phyloP scores from a whole-genome alignment of 92 coral and sea anemone genomes.

The Epizoanthus scotinus region DNA sequence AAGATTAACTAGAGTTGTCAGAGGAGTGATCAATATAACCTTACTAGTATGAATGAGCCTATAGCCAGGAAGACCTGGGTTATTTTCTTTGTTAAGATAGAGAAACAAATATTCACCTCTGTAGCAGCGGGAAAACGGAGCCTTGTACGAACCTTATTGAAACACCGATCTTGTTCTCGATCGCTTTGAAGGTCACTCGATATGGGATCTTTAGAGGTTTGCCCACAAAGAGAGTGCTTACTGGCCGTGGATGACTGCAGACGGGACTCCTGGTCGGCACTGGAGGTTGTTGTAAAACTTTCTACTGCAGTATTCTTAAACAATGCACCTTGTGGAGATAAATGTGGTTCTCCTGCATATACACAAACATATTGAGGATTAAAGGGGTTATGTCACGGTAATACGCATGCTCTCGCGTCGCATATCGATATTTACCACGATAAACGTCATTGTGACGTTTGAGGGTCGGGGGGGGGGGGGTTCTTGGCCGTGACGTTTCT shows the following conservation, averaged over 20 bases:
- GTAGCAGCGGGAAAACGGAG: background rate
- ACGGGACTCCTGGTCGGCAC: background rate
- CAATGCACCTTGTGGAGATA: background rate
- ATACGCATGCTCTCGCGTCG: no score
- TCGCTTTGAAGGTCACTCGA: background rate
- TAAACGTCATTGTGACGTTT: no score
- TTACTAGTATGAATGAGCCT: no score
- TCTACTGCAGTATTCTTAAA: background rate
- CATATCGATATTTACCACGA: no score
- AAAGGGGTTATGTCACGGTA: no score
- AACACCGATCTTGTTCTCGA: background rate
- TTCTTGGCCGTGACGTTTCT: no score
- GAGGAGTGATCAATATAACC: no score
- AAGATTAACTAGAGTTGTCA: no score
- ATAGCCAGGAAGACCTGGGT: no score
- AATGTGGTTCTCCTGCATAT: background rate
- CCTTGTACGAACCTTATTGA: background rate
- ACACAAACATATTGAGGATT: background rate
- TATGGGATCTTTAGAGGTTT: background rate
- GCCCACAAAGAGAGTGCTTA: background rate
- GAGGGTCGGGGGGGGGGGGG: no score
- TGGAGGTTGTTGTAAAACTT: background rate
- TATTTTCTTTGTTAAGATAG: no score
- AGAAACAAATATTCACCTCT: background rate
- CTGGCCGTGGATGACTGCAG: background rate